Base-by-base conservation (phyloP, 2,888 invertebrate species). In the Esperia sulphurella region DNA sequence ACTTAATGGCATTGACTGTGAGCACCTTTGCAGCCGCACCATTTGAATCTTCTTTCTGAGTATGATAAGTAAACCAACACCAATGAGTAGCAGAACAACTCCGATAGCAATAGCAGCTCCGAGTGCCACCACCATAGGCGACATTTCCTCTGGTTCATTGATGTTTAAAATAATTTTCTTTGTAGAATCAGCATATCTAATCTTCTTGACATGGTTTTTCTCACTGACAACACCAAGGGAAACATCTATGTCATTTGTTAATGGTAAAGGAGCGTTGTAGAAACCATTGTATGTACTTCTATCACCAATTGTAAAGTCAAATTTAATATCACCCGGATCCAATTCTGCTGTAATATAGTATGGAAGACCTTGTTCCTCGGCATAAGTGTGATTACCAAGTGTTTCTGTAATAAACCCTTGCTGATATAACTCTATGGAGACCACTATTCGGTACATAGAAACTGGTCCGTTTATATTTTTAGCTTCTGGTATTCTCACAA, bases 321-420 rank as follows among this genome's bases (percentile, higher is more conserved):
- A 89, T 40, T 92, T 82, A 8, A 93, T 91, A 53, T 92, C 91
- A 57, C 92, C 90, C 14, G 94, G 93, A 47, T 92, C 91, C 51
- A 97, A 80, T 75, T 96, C 95, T 0, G 95, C 97, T 6, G 96
- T 91, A 30, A 97, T 93, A 69, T 97, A 97, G 73, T 95, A 97
- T 2, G 93, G 92, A 4, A 93, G 75, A 0, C 93, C 94, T 52
- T 94, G 92, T 39, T 91, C 90, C 45, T 84, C 83, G 0, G 97
- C 94, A 62, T 92, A 91, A 49, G 92, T 80, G 79, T 93, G 94
- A 65, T 93, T 91, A n/a, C 91, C 91, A 12, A 94, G 87, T 45
- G 88, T 90, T 33, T 92, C 91, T 48, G 82, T 84, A 55, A 92
- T 92, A 66, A 92, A 94, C 14, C 91, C 92, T 75, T 92, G 93